These are phyloP conservation scores for Zaprionus lachaisei DNA, from an alignment of 1,140 invertebrate species.

Conservation along the genomic window DNA sequence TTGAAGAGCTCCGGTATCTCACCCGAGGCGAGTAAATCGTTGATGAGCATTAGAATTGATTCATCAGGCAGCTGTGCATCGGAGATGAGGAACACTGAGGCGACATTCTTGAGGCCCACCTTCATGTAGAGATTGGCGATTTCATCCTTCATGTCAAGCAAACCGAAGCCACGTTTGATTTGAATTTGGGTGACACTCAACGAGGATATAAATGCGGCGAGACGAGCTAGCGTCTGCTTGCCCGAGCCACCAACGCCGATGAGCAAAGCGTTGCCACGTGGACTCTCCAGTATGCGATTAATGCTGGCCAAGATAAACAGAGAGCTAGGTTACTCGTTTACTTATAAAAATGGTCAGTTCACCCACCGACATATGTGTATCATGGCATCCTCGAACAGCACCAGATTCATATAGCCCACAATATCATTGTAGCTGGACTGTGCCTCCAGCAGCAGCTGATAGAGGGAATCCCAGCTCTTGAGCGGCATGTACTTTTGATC, in stretches of 20 bases:
- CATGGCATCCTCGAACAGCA: conserved; percentile 98
- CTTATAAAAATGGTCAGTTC: neutral
- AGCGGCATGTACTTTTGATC: conserved; percentile 96
- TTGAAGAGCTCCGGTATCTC: conserved; percentile 96
- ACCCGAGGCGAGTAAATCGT: conserved; percentile 96
- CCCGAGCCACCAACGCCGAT: conserved; percentile 98
- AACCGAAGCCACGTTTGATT: conserved; percentile 93
- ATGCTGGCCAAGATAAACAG: conserved; percentile 86
- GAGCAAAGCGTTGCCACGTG: conserved; percentile 95
- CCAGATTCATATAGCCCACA: conserved; percentile 96
- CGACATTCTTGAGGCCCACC: conserved; percentile 94
- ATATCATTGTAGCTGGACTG: conserved; percentile 93
- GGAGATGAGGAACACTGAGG: conserved; percentile 96
- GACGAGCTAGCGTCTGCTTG: conserved; percentile 95
- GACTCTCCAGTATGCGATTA: conserved; percentile 96
- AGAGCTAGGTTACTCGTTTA: neutral
- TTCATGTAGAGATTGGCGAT: conserved; percentile 93
- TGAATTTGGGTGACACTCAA: conserved; percentile 97
- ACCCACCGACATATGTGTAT: conserved; percentile 93
- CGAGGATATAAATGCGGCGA: conserved; percentile 95
- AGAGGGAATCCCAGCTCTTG: conserved; percentile 89
- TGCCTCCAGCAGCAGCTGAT: conserved; percentile 92
- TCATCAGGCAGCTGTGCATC: conserved; percentile 97
- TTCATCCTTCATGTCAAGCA: conserved; percentile 93
- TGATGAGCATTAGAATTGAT: conserved; percentile 96